Conservation (phyloP, 2,113 vertebrate genomes). For the Eudyptes chrysolophus region DNA sequence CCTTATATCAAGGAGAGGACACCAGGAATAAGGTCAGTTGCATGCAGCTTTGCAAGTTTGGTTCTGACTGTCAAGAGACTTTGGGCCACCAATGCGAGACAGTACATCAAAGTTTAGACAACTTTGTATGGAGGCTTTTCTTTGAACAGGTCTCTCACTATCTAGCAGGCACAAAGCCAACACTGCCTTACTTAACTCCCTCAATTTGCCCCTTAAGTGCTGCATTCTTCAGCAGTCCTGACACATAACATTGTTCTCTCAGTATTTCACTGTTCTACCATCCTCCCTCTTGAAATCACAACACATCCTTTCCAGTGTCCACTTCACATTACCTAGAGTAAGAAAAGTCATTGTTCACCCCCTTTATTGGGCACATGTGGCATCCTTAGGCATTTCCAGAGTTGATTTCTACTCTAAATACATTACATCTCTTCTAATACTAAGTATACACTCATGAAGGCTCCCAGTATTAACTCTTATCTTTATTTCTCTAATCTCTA, state of each 20-base stretch:
- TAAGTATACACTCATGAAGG: background rate
- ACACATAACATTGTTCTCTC: background rate
- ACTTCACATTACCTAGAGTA: background rate
- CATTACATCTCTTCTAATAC: background rate
- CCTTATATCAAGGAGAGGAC: background rate
- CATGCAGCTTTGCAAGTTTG: background rate
- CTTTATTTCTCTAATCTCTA: background rate
- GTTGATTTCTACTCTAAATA: background rate
- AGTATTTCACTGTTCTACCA: background rate
- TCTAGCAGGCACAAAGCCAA: background rate
- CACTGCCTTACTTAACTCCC: background rate
- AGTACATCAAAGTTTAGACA: background rate
- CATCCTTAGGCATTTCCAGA: background rate
- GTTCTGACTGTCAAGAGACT: background rate
- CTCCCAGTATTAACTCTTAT: background rate
- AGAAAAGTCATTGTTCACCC: background rate
- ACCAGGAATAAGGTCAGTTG: background rate
- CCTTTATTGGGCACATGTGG: background rate
- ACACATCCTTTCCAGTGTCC: background rate
- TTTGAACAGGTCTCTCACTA: background rate
- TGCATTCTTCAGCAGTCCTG: background rate
- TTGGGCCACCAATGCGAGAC: background rate
- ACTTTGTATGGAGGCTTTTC: background rate
- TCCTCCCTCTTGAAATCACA: background rate
- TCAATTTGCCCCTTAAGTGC: background rate